Conservation (phyloP, 53 echinoderm and acorn worm species). For the Hippasteria phrygiana region DNA sequence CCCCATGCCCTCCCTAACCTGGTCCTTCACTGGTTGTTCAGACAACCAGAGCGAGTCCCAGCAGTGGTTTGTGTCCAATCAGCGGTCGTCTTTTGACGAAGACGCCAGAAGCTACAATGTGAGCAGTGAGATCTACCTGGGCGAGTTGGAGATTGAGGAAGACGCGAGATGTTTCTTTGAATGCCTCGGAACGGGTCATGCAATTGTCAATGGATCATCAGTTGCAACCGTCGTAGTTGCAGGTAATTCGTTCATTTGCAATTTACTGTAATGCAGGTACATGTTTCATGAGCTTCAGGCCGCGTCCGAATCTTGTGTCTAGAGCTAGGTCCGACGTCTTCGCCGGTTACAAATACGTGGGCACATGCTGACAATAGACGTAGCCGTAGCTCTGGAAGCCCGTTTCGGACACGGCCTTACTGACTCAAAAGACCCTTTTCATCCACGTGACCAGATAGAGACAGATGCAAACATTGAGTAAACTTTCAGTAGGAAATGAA, state of each 20-base stretch:
- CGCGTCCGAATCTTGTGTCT: no score
- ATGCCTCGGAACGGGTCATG: conserved; percentile 9
- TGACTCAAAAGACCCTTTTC: no score
- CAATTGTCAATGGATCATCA: conserved; percentile 17
- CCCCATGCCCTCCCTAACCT: conserved; percentile 21
- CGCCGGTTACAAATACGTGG: no score
- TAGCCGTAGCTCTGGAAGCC: no score
- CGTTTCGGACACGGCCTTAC: no score
- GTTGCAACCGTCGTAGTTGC: background rate
- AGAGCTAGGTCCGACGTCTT: no score
- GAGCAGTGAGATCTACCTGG: conserved; percentile 3
- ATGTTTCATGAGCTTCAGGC: no score
- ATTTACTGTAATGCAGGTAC: no score
- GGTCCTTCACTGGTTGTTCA: conserved; percentile 29
- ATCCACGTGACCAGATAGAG: no score
- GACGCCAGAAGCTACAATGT: conserved; percentile 5
- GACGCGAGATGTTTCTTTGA: conserved; percentile 4
- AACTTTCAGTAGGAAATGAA: no score
- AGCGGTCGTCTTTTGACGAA: background rate
- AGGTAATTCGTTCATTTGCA: conserved; percentile 6
- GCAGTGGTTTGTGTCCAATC: conserved; percentile 38
- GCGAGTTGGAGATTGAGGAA: conserved; percentile 12
- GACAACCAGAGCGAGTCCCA: background rate
- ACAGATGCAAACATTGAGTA: no score
- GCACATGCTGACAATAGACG: no score